phyloP scores from a whole-genome alignment of 2,113 vertebrate genomes.

The Malurus melanocephalus region DNA sequence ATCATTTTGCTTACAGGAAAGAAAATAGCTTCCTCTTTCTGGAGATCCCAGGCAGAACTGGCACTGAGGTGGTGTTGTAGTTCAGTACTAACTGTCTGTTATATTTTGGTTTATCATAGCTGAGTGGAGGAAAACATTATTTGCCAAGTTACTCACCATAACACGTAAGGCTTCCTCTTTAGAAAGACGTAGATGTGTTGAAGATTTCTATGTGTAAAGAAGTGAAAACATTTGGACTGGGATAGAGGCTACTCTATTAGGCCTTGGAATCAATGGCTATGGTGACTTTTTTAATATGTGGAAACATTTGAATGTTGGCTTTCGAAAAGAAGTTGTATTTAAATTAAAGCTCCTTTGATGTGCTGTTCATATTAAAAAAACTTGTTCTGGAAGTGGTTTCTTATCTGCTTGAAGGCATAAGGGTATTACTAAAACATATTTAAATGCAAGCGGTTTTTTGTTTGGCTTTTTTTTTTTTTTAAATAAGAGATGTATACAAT shows the following conservation, averaged over 20 bases:
- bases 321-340: slow-evolving; percentile 61
- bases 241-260: neutral
- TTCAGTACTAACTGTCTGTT: slow-evolving; percentile 23
- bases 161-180: slow-evolving; percentile 40
- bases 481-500: slow-evolving; percentile 66
- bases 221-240: slow-evolving; percentile 22
- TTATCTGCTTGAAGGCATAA: slow-evolving; percentile 65
- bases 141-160: slow-evolving; percentile 45
- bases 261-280: slow-evolving; percentile 40
- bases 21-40: neutral
- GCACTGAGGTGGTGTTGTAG: neutral
- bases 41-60: neutral
- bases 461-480: neutral
- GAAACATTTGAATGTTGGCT: slow-evolving; percentile 67
- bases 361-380: slow-evolving; percentile 65
- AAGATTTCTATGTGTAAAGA: slow-evolving; percentile 26
- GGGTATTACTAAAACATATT: slow-evolving; percentile 66
- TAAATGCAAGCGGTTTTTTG: slow-evolving; percentile 33
- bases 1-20: slow-evolving; percentile 18
- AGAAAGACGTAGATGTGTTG: neutral
- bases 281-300: slow-evolving; percentile 63
- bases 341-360: slow-evolving; percentile 65
- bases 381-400: slow-evolving; percentile 67
- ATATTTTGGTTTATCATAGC: slow-evolving; percentile 7
- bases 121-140: slow-evolving; percentile 14